Conservation (phyloP, 2,113 vertebrate genomes). For the Circaetus cinerascens region DNA sequence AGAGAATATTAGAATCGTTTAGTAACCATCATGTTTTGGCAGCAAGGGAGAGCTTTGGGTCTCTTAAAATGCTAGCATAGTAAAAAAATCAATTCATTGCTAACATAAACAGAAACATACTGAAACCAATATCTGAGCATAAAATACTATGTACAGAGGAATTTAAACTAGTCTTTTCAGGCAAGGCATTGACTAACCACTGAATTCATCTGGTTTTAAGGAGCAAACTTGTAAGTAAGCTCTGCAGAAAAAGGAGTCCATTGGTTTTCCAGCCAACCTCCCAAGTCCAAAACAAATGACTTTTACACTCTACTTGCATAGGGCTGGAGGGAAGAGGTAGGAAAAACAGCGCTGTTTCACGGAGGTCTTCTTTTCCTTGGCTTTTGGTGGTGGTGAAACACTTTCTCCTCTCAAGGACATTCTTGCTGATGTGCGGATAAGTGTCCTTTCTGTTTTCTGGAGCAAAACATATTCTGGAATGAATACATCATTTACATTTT, state of each 20-base stretch:
- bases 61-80: neutral
- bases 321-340: neutral
- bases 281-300: neutral
- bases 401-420: neutral
- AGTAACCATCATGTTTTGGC: conserved; percentile 4
- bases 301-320: neutral
- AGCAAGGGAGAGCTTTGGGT: neutral
- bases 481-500: neutral
- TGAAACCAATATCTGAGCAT: neutral
- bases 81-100: conserved; percentile 1
- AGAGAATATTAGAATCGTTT: conserved; percentile 20
- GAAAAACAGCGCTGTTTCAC: neutral
- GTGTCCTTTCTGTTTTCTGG: neutral
- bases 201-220: neutral
- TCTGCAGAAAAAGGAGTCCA: neutral
- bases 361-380: neutral
- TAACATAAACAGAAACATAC: neutral
- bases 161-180: neutral
- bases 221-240: neutral
- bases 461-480: neutral
- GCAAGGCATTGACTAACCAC: neutral
- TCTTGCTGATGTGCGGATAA: neutral
- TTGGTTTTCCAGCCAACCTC: neutral
- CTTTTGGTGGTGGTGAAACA: neutral
- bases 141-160: neutral